Evolutionary conservation across 2,888 invertebrate genomes (phyloP).

Genomic region (Ichneumoninae sp.): DNA sequence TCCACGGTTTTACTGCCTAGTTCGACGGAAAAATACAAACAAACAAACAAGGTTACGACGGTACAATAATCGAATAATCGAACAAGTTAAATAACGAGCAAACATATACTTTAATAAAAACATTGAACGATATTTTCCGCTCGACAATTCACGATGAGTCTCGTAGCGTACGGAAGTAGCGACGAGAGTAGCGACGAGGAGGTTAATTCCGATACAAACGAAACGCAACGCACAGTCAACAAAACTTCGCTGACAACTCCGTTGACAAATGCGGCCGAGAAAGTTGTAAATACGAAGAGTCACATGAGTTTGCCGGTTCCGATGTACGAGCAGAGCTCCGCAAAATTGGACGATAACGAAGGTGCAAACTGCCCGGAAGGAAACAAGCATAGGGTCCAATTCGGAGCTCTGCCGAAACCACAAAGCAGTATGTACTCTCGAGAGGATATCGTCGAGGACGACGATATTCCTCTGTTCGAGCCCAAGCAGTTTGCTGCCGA

Average conservation of each 20-base stretch:
- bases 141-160: constrained; percentile 74
- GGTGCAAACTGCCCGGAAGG: background rate
- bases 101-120: background rate
- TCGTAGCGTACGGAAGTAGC: constrained; percentile 81
- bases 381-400: constrained; percentile 66
- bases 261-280: constrained; percentile 1
- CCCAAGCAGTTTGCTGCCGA: constrained; percentile 74
- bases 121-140: background rate
- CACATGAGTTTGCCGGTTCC: constrained; percentile 50
- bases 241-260: constrained; percentile 4
- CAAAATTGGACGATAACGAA: constrained; percentile 2
- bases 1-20: background rate
- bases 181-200: constrained; percentile 80
- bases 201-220: constrained; percentile 62
- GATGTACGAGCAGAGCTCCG: constrained; percentile 17
- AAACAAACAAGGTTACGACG: background rate
- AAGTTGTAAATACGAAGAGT: background rate
- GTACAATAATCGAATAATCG: background rate
- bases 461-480: constrained; percentile 85
- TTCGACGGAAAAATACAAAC: background rate
- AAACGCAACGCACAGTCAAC: constrained; percentile 11
- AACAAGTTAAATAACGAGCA: background rate
- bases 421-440: constrained; percentile 68
- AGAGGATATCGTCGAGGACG: constrained; percentile 84
- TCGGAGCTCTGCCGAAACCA: constrained; percentile 85